Evolutionary conservation across 2,888 invertebrate genomes (phyloP).

Genomic region (Netelia fuscicornis): DNA sequence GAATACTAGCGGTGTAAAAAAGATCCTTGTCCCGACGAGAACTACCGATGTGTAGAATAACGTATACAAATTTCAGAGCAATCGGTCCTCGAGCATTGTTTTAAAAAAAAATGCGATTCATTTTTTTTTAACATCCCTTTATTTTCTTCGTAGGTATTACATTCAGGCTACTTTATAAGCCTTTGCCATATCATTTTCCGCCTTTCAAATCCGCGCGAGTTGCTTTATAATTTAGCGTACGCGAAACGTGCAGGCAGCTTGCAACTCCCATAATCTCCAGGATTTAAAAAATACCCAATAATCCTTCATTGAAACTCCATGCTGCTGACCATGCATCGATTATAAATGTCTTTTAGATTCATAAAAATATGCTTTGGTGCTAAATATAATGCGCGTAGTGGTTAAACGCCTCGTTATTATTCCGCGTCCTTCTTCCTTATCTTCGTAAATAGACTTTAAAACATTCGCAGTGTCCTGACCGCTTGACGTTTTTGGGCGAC

Average conservation of each 20-base stretch:
- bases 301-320: slow-evolving; percentile 17
- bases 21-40: too few species aligned
- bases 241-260: neutral
- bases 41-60: too few species aligned
- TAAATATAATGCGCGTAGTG: slow-evolving; percentile 45
- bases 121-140: slow-evolving; percentile 39
- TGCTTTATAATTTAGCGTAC: neutral
- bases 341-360: neutral
- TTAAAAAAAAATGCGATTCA: neutral
- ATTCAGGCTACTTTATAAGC: slow-evolving; percentile 33
- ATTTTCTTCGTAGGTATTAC: slow-evolving; percentile 50
- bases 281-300: slow-evolving; percentile 47
- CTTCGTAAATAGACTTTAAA: too few species aligned
- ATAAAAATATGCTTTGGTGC: slow-evolving; percentile 57
- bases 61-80: too few species aligned
- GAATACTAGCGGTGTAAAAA: too few species aligned
- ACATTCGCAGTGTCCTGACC: too few species aligned
- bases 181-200: slow-evolving; percentile 11
- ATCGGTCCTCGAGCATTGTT: neutral
- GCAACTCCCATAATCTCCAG: slow-evolving; percentile 55
- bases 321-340: too few species aligned
- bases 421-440: slow-evolving; percentile 41
- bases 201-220: slow-evolving; percentile 9
- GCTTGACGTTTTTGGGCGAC: too few species aligned
- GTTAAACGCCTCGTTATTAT: slow-evolving; percentile 53